These are phyloP conservation scores for Semotilus atromaculatus DNA, from an alignment of 2,797 vertebrate species.

Conservation along the genomic window DNA sequence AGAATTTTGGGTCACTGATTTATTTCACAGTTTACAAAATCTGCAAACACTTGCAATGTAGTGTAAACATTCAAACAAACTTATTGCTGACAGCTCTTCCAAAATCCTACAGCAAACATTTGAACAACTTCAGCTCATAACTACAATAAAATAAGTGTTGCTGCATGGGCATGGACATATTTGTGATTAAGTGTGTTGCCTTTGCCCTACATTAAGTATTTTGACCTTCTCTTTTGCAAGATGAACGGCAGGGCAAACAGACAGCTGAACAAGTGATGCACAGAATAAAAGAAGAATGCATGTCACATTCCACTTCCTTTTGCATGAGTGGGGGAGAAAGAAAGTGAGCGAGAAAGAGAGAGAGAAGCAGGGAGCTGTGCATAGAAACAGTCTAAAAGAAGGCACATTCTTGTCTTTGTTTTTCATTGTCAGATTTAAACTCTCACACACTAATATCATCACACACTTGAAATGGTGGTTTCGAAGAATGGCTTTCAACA, in stretches of 20 bases:
- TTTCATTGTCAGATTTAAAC: slow-evolving; percentile 32
- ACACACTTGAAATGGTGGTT: slow-evolving; percentile 22
- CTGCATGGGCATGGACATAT: background rate
- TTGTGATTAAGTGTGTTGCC: background rate
- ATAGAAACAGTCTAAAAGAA: slow-evolving; percentile 47
- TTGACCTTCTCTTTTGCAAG: slow-evolving; percentile 27
- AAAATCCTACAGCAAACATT: background rate
- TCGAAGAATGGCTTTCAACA: slow-evolving; percentile 19
- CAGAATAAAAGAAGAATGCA: slow-evolving; percentile 43
- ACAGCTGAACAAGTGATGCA: slow-evolving; percentile 50
- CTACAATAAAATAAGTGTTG: background rate
- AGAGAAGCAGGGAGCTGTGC: slow-evolving; percentile 18
- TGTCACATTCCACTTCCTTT: slow-evolving; percentile 40
- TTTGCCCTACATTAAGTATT: slow-evolving; percentile 21
- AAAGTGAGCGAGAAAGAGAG: slow-evolving; percentile 11
- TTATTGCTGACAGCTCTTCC: background rate
- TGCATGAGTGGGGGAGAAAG: slow-evolving; percentile 21
- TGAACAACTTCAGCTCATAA: background rate
- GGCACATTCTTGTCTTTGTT: slow-evolving; percentile 40
- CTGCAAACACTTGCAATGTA: background rate
- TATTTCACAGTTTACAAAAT: slow-evolving; percentile 9
- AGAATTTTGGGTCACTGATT: background rate
- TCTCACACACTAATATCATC: slow-evolving; percentile 14
- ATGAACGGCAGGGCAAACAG: slow-evolving; percentile 26
- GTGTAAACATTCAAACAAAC: slow-evolving; percentile 1